Conservation (phyloP, 2,888 invertebrate genomes). For the Aporophyla lueneburgensis region DNA sequence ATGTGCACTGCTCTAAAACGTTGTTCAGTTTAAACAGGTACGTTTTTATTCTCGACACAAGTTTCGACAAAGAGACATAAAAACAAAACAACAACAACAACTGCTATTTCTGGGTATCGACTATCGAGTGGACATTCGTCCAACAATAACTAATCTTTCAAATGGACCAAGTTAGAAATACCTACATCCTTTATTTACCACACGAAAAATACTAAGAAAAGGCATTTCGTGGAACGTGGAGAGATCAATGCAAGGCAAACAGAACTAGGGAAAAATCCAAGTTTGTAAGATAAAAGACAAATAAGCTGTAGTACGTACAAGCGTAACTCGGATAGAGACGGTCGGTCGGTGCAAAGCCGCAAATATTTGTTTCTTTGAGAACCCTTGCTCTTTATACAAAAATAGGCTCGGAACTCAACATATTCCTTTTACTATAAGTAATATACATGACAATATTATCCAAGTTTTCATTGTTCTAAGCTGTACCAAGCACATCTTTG, state of each 20-base stretch:
- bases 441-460: conserved; percentile 44
- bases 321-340: conserved; percentile 67
- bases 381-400: conserved; percentile 75
- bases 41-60: conserved; percentile 26
- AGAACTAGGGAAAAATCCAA: conserved; percentile 58
- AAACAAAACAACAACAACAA: conserved; percentile 28
- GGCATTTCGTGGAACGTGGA: conserved; percentile 35
- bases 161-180: conserved; percentile 21
- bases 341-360: conserved; percentile 76
- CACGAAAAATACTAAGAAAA: conserved; percentile 37
- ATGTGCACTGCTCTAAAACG: conserved; percentile 25
- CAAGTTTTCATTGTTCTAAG: conserved; percentile 56
- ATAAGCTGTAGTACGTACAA: conserved; percentile 63
- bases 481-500: conserved; percentile 54
- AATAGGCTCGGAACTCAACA: conserved; percentile 74
- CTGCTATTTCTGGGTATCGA: not conserved
- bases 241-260: conserved; percentile 57
- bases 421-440: conserved; percentile 57
- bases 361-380: conserved; percentile 84
- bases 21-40: conserved; percentile 18
- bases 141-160: conserved; percentile 11
- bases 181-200: conserved; percentile 28
- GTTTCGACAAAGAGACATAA: conserved; percentile 22
- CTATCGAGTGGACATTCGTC: conserved; percentile 15
- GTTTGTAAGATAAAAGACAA: conserved; percentile 65